Evolutionary conservation across 2,888 invertebrate species (phyloP), one percentile per base, ranked within the genome.

Genomic region (Phaonia tiefii): DNA sequence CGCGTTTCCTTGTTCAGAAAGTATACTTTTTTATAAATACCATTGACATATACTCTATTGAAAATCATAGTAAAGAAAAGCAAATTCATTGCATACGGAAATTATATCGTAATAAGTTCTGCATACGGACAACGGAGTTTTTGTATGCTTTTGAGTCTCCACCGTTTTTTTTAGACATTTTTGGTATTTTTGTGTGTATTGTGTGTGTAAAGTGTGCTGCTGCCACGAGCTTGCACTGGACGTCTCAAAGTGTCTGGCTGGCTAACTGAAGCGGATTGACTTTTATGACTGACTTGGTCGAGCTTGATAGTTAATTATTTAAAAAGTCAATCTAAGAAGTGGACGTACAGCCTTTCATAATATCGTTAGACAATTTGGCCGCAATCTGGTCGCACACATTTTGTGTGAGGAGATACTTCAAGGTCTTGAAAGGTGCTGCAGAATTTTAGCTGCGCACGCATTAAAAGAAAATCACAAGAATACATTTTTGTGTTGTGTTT

Each of bases 401-500:
- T 77, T 75, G 60, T 31, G 60, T 31, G 60, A 74, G 58, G 44
- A 76, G 15, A 67, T 80, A 72, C 72, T 69, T 81, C 81, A 81
- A 81, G 81, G 81, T 78, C 78, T 81, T 67, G 22, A 67, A 31
- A 31, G 31, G 31, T 65, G 51, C 49, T 63, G 70, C 76, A 80
- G 69, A 42, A 49, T 67, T 71, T 67, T 74, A 81, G 78, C 74
- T 81, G 81, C 81, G 81, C 75, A 81, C 81, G 81, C 78, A 81
- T 65, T 75, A 73, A 65, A 13, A 74, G 58, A 20, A 71, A 67
- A 58, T 60, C 44, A 39, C 71, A 69, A 72, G 54, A 58, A 66
- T 75, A 58, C 8, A 58, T 31, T 46, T 67, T 63, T 10, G 54
- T 11, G 54, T 71, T 42, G 65, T 75, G 69, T 70, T 70, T 66